Conservation (phyloP, 2,113 vertebrate genomes). For the Propithecus coquereli region DNA sequence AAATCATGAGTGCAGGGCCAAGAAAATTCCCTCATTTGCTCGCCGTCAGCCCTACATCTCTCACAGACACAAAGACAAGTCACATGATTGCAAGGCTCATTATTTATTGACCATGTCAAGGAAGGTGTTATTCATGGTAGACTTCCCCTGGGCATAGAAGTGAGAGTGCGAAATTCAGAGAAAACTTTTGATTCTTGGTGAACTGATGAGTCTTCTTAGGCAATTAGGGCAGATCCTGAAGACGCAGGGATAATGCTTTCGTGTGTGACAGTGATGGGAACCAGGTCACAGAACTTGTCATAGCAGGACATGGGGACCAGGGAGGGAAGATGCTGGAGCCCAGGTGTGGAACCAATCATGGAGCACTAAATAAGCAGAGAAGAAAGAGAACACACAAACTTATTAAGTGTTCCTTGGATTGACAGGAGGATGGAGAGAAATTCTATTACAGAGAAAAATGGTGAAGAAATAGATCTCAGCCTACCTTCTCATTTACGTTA, state of each 20-base stretch:
- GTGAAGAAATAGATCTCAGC: neutral
- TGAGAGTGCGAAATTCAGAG: neutral
- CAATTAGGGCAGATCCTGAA: neutral
- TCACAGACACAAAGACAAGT: neutral
- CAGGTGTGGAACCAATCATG: neutral
- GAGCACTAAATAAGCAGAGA: neutral
- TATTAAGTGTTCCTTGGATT: neutral
- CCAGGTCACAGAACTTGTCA: neutral
- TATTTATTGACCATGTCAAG: constrained; percentile 43
- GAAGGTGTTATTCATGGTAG: neutral
- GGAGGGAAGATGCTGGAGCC: neutral
- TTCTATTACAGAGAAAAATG: neutral
- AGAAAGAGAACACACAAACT: neutral
- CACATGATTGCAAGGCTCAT: neutral
- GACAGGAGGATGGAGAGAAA: neutral
- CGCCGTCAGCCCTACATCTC: accelerated
- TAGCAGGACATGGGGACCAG: neutral
- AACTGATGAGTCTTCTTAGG: neutral
- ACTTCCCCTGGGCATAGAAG: neutral
- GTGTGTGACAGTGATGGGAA: accelerated
- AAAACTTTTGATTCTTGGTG: neutral
- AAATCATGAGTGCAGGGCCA: neutral
- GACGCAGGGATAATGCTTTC: neutral
- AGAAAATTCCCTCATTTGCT: neutral
- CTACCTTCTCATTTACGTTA: neutral